phyloP scores from a whole-genome alignment of 2,113 vertebrate genomes.

The Scomber colias region DNA sequence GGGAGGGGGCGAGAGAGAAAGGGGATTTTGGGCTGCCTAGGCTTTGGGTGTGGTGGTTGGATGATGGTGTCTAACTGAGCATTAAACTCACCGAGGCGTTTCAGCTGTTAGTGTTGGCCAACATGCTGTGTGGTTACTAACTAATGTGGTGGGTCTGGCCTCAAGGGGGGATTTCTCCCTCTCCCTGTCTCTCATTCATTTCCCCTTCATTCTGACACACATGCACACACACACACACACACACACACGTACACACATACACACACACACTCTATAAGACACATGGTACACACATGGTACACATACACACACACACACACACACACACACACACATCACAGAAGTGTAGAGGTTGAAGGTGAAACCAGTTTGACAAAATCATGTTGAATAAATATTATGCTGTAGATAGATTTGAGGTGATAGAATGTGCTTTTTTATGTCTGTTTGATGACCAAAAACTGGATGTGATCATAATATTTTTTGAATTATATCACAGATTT shows the following conservation, averaged over 20 bases:
- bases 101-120: constrained; percentile 75
- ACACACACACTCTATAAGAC: background rate
- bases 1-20: background rate
- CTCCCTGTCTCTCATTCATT: constrained; percentile 23
- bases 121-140: constrained; percentile 60
- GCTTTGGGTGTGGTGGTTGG: constrained; percentile 57
- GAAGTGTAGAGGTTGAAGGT: background rate
- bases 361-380: constrained; percentile 2
- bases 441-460: background rate
- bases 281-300: constrained; percentile 8
- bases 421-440: background rate
- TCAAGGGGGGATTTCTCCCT: constrained; percentile 34
- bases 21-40: constrained; percentile 51
- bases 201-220: constrained; percentile 13
- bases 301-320: constrained; percentile 3
- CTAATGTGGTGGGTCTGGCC: constrained; percentile 60
- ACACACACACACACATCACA: background rate
- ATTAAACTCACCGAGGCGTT: constrained; percentile 59
- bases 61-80: constrained; percentile 56
- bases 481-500: background rate
- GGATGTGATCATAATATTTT: background rate
- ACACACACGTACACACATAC: background rate
- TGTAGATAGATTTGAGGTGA: background rate
- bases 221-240: constrained; percentile 9
- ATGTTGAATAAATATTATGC: constrained; percentile 1